phyloP scores from a whole-genome alignment of 2,888 invertebrate genomes.

The Molanna angustata region DNA sequence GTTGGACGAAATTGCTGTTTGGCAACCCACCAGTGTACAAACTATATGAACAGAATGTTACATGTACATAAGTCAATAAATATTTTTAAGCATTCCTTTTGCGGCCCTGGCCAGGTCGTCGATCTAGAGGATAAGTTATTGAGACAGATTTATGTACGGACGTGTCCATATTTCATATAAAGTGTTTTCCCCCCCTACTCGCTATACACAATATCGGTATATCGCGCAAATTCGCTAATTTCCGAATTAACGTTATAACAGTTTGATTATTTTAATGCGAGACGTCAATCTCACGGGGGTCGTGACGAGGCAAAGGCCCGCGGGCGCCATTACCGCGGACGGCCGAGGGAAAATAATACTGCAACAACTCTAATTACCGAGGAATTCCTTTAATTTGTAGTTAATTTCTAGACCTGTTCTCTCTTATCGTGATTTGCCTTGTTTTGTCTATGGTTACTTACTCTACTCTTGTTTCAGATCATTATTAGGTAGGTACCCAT shows the following conservation, averaged over 20 bases:
- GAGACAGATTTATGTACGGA: slow-evolving; percentile 3
- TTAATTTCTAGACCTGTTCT: slow-evolving; percentile 19
- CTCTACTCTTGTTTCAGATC: no score
- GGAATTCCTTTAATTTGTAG: slow-evolving; percentile 31
- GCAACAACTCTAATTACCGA: slow-evolving; percentile 23
- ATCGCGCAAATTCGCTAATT: slow-evolving; percentile 26
- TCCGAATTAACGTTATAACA: slow-evolving; percentile 29
- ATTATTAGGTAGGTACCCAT: no score
- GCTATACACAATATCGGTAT: background rate
- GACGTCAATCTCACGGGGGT: slow-evolving; percentile 24
- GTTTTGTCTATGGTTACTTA: no score
- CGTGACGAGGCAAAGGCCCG: slow-evolving; percentile 29
- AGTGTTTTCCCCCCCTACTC: background rate
- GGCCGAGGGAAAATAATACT: slow-evolving; percentile 19
- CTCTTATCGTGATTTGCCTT: no score
- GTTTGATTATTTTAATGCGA: slow-evolving; percentile 32
- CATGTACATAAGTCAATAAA: no score
- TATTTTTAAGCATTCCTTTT: no score
- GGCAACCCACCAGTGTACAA: no score
- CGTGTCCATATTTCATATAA: background rate
- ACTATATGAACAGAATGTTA: no score
- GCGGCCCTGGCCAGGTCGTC: slow-evolving; percentile 1
- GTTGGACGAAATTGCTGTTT: no score
- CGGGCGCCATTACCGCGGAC: slow-evolving; percentile 19
- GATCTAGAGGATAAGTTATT: slow-evolving; percentile 5